Evolutionary conservation across 2,113 vertebrate genomes (phyloP).

Genomic region (Cryptomyrus ogoouensis): DNA sequence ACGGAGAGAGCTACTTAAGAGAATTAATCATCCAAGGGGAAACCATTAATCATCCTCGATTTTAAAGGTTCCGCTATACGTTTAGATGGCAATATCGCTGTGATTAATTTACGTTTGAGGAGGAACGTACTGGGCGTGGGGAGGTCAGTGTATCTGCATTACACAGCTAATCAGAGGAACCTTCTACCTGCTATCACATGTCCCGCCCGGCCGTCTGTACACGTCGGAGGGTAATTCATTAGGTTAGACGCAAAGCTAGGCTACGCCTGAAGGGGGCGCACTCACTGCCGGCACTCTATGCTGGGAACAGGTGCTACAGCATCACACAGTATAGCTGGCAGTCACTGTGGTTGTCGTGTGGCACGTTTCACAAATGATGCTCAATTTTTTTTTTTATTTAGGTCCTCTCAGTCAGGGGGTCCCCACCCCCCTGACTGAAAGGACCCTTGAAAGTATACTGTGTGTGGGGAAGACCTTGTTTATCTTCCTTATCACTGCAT

Average conservation of each 20-base stretch:
- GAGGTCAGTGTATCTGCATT: not conserved
- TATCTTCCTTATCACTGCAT: not conserved
- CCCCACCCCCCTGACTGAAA: not conserved
- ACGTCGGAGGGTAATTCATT: not conserved
- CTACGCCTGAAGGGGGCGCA: constrained; percentile 9
- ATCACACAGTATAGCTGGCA: not conserved
- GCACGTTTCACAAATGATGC: not conserved
- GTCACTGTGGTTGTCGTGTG: not conserved
- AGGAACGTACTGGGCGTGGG: not conserved
- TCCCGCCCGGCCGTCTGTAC: not conserved
- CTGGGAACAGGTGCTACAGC: not conserved
- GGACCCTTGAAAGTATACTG: not conserved
- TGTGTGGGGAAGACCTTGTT: not conserved
- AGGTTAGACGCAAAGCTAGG: constrained; percentile 1
- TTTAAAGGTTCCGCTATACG: constrained; percentile 15
- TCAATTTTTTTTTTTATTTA: not conserved
- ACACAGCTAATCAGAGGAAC: constrained; percentile 6
- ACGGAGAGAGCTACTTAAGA: constrained; percentile 2
- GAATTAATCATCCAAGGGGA: constrained; percentile 23
- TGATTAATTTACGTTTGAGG: constrained; percentile 13
- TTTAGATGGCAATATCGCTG: constrained; percentile 6
- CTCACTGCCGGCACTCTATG: not conserved
- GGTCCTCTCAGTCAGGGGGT: too few species aligned
- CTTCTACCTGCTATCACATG: not conserved
- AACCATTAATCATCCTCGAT: constrained; percentile 7